Base-by-base conservation (phyloP, 2,113 vertebrate genomes). In the Rattus rattus region DNA sequence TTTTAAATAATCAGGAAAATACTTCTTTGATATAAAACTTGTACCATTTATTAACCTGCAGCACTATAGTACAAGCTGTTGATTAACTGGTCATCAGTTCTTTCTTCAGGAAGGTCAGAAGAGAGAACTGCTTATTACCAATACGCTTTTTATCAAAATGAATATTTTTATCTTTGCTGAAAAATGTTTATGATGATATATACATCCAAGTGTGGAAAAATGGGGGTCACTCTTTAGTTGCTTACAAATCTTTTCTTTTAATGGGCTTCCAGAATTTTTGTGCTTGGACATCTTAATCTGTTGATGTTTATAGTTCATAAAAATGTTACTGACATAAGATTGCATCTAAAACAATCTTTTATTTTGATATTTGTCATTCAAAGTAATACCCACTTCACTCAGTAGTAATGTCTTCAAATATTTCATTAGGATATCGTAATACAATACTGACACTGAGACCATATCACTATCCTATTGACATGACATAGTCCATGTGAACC, bases 21-120 rank as follows among this genome's bases (percentile, higher is more conserved):
- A 28, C 39, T 3, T 39, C 89, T 92, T 81, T 96, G 36, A 1
- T 95, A 94, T 91, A 84, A 85, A 89, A 96, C 96, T 79, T 81
- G 97, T 97, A 63, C 28, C 33, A 4, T 90, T 91, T 88, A 80
- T 17, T 47, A 94, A 47, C 4, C 9, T 84, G 43, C 75, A 89
- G 26, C 7, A 69, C 13, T 88, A 43, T 81, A 75, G 72, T 0
- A 86, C 16, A 91, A 96, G 69, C 76, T 92, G 52, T 0, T 76
- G 90, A 26, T 43, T 96, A 54, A 59, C 33, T 92, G 85, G 20
- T 9, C 88, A 6, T 75, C 59, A 13, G 0, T 43, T 88, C 22
- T 39, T 61, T 83, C 4, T 87, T 89, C 54, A 88, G 17, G 6
- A 94, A 14, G 70, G 1, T 80, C 24, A 56, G 97, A 93, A 91